Conservation (phyloP, 2,113 vertebrate species). For the Chamaetylas fuelleborni region DNA sequence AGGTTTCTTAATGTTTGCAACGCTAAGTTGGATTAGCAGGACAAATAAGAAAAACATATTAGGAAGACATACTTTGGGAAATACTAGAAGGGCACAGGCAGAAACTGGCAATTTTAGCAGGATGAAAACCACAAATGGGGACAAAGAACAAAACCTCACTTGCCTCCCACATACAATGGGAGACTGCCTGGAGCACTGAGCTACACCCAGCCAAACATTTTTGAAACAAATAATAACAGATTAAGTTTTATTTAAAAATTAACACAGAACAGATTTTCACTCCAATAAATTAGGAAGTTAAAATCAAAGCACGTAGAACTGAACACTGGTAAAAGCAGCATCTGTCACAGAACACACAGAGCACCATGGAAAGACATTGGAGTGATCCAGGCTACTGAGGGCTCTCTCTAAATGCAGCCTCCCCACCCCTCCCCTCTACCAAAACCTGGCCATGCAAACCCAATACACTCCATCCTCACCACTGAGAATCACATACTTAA, state of each 20-base stretch:
- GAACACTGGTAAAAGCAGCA: neutral
- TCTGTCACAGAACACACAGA: neutral
- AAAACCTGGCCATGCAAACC: too few species aligned
- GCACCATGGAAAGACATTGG: neutral
- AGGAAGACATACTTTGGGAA: neutral
- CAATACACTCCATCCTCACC: too few species aligned
- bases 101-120: neutral
- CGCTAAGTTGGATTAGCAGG: neutral
- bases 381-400: neutral
- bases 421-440: too few species aligned
- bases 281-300: neutral
- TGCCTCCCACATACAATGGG: neutral
- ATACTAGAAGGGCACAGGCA: neutral
- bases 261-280: slow-evolving; percentile 30
- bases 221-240: neutral
- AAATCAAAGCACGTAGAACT: neutral
- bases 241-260: slow-evolving; percentile 1
- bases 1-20: neutral
- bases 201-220: neutral
- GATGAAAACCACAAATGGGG: neutral
- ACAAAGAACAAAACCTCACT: slow-evolving; percentile 6
- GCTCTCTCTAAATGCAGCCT: neutral
- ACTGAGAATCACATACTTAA: too few species aligned
- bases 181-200: neutral
- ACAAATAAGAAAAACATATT: neutral